Conservation (phyloP, 2,797 vertebrate genomes). For the Nyctalus aviator region DNA sequence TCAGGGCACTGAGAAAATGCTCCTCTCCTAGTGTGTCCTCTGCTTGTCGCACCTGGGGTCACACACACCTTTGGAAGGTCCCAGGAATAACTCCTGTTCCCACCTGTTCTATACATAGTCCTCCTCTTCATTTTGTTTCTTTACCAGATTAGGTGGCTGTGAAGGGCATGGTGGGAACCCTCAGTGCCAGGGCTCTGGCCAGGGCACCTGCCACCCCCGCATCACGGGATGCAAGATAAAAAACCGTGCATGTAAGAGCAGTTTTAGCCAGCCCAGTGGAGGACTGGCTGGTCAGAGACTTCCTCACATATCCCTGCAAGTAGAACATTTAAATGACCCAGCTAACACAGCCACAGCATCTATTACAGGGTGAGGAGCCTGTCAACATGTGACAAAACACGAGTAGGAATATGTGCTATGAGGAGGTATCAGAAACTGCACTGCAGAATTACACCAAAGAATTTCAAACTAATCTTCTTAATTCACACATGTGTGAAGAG, state of each 20-base stretch:
- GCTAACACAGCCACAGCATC: too few relatives aligned
- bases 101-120: not conserved
- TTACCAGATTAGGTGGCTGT: not conserved
- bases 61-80: not conserved
- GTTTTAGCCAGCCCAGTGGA: not conserved
- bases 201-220: not conserved
- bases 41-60: not conserved
- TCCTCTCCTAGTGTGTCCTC: not conserved
- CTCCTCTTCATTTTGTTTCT: not conserved
- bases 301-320: not conserved
- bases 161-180: not conserved
- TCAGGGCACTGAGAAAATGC: not conserved
- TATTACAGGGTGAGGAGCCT: not conserved
- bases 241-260: not conserved
- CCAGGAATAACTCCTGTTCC: not conserved
- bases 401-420: not conserved
- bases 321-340: not conserved
- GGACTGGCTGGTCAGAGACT: not conserved
- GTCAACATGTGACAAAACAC: not conserved
- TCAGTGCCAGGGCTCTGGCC: not conserved
- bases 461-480: conserved; percentile 41
- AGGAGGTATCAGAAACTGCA: not conserved
- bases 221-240: not conserved
- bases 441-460: not conserved
- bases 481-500: not conserved